Evolutionary conservation across 37 sponge, comb jelly and placozoan species (phyloP).

Genomic region (Tethya wilhelma): DNA sequence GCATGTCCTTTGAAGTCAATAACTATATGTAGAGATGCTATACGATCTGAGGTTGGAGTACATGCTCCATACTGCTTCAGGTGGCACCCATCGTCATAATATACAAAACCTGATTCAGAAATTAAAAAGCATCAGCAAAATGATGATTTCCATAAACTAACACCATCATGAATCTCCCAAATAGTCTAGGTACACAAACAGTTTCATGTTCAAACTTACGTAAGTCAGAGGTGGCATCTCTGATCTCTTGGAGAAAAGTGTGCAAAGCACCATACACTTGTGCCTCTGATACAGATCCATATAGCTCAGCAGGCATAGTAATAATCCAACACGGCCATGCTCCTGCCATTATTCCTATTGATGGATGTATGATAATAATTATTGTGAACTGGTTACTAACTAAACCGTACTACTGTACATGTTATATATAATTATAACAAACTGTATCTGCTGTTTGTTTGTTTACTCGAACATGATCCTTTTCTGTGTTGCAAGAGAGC

Average conservation of each 20-base stretch:
- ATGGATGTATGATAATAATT: not conserved
- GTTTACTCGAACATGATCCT: not conserved
- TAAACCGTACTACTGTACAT: too few species aligned
- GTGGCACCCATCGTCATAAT: not conserved
- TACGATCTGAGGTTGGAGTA: not conserved
- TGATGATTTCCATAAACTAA: too few species aligned
- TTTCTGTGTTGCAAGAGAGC: not conserved
- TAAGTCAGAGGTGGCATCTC: too few species aligned
- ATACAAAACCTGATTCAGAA: not conserved
- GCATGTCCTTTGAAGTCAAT: too few species aligned
- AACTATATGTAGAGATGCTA: not conserved
- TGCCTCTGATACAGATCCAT: slow-evolving; percentile 1
- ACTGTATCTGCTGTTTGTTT: not conserved
- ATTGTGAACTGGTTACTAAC: not conserved
- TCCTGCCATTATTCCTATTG: slow-evolving; percentile 4
- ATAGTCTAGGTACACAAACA: too few species aligned
- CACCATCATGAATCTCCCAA: too few species aligned
- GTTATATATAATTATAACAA: too few species aligned
- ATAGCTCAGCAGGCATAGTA: not conserved
- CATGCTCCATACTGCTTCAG: not conserved
- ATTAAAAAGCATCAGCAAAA: too few species aligned
- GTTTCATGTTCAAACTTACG: too few species aligned
- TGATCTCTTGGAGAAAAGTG: not conserved
- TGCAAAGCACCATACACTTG: slow-evolving; percentile 7
- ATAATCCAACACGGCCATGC: not conserved